phyloP scores from a whole-genome alignment of 2,113 vertebrate genomes.

The Clarias magur region DNA sequence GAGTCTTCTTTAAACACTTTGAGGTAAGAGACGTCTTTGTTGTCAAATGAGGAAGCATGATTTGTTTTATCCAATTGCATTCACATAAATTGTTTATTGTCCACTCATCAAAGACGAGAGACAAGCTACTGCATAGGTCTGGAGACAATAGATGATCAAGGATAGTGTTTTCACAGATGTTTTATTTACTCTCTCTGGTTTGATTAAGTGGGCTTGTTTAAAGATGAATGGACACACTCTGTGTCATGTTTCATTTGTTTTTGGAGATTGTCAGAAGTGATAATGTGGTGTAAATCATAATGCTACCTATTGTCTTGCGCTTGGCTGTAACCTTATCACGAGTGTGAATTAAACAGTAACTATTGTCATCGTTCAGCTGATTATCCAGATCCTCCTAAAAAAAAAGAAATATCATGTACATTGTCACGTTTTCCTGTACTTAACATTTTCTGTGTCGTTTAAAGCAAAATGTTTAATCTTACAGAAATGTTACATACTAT shows the following conservation, averaged over 20 bases:
- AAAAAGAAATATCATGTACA: background rate
- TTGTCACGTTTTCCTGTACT: background rate
- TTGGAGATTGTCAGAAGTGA: background rate
- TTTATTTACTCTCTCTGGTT: background rate
- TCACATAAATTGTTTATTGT: background rate
- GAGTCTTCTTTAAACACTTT: slow-evolving; percentile 97
- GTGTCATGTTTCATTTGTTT: background rate
- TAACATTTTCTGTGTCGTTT: background rate
- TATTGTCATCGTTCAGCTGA: background rate
- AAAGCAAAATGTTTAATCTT: background rate
- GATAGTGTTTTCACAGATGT: background rate
- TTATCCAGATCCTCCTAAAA: background rate
- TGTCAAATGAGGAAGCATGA: background rate
- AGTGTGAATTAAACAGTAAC: background rate
- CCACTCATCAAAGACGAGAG: background rate
- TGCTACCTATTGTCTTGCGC: background rate
- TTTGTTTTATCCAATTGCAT: background rate
- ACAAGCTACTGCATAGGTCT: background rate
- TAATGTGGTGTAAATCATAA: background rate
- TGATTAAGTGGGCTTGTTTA: background rate
- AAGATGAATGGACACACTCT: background rate
- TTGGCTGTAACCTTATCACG: background rate
- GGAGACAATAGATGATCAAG: background rate
- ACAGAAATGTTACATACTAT: background rate
- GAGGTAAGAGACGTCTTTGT: slow-evolving; percentile 74